Base-by-base conservation (phyloP, 2,113 vertebrate species). In the Cyrtonyx montezumae region DNA sequence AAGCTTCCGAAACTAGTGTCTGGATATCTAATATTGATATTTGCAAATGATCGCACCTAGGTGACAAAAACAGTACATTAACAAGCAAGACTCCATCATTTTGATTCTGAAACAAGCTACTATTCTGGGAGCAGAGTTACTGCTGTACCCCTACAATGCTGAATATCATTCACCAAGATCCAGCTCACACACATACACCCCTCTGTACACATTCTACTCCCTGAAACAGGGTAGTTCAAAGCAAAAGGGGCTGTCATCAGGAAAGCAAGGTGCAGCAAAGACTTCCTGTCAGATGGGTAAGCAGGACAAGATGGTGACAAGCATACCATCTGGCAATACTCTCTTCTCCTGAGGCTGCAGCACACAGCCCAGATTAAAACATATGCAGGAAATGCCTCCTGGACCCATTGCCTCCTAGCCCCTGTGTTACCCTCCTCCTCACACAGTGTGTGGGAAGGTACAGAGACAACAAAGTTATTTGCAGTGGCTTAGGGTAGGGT, bases 391-490 rank as follows among this genome's bases (percentile, higher is more conserved):
- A 71, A 73, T 14, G 12, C 26, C 65, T 67, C 34, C 49, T 32
- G 61, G 48, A 7, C 36, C 32, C 53, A 13, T 9, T 45, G 9
- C 30, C 32, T 87, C 53, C 55, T 36, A 46, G 56, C 17, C 82
- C 75, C 56, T 55, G 6, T 19, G 21, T 26, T 68, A 58, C 23
- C 43, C 34, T 18, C 23, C 66, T 93, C 30, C 18, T 59, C 23
- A 49, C 0, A 0, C 3, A 58, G 37, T 0, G 0, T 61, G 63
- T 58, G 18, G 28, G 37, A 56, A 56, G 4, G 14, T 20, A 32
- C 8, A 55, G 58, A 73, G 58, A 46, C 8, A 19, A 46, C 18
- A 25, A 55, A 40, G 42, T 0, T 4, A n/a, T 7, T 8, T n/a
- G 20, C 55, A n/a, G 43, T 9, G 19, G 5, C 8, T 78, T 37